Evolutionary conservation across 2,113 vertebrate species (phyloP).

Genomic region (Loxodonta africana): DNA sequence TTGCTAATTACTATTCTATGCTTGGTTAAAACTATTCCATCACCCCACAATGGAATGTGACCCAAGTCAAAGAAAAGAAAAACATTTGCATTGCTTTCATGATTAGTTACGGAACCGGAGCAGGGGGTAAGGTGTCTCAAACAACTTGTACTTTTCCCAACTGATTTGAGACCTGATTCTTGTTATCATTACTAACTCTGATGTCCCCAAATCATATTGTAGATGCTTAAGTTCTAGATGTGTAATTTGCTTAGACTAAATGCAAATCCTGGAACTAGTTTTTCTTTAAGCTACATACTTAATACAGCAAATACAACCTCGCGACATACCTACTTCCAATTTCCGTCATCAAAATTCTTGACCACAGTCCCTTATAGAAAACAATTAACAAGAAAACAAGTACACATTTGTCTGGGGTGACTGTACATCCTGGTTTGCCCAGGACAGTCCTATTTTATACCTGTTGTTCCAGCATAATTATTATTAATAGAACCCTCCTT

Average conservation of each 20-base stretch:
- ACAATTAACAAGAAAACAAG: not conserved
- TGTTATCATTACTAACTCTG: not conserved
- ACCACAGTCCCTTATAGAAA: not conserved
- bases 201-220: not conserved
- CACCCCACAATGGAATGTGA: slow-evolving; percentile 75
- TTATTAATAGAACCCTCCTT: not conserved
- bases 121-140: slow-evolving; percentile 44
- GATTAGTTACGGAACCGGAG: slow-evolving; percentile 64
- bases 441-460: not conserved
- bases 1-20: slow-evolving; percentile 64
- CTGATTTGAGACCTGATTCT: slow-evolving; percentile 46
- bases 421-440: not conserved
- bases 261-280: slow-evolving; percentile 14
- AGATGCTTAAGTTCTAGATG: slow-evolving; percentile 11
- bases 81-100: slow-evolving; percentile 64
- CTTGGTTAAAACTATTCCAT: slow-evolving; percentile 70
- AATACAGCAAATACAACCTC: not conserved
- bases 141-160: slow-evolving; percentile 74
- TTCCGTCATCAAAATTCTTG: slow-evolving; percentile 36
- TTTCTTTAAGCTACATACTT: slow-evolving; percentile 22
- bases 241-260: slow-evolving; percentile 4
- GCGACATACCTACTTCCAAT: not conserved
- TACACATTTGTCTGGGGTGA: not conserved
- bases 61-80: slow-evolving; percentile 70
- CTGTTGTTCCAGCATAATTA: slow-evolving; percentile 9